Percentiles rank a stretch among this genome's conserved stretches.
These are phyloP conservation scores for Cinclus mexicanus DNA, from an alignment of 2,113 vertebrate species.

Conservation along the genomic window DNA sequence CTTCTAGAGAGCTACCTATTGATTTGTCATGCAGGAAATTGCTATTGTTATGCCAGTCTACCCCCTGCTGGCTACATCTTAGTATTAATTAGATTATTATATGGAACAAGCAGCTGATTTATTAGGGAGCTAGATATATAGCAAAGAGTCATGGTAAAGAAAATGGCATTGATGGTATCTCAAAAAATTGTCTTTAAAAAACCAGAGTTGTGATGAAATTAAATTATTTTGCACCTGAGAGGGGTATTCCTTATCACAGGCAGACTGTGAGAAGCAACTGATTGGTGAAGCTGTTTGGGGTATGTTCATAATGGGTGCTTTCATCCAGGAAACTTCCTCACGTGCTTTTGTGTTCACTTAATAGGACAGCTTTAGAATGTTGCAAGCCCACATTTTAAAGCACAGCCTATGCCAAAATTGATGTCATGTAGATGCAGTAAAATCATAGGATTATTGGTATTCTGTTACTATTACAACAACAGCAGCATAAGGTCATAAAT, in stretches of 20 bases:
- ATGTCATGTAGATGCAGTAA: rapidly evolving
- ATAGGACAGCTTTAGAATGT: not conserved
- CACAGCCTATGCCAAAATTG: not conserved
- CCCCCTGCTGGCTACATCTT: constrained; percentile 29
- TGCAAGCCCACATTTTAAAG: not conserved
- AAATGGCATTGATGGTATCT: not conserved
- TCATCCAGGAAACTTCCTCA: not conserved
- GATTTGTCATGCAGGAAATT: not conserved
- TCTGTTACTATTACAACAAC: not conserved
- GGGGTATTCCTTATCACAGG: not conserved
- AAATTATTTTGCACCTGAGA: not conserved
- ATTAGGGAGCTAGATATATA: not conserved
- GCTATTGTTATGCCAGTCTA: not conserved
- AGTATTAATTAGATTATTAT: not conserved
- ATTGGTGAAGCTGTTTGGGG: not conserved
- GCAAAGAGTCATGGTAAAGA: not conserved
- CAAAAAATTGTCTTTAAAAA: not conserved
- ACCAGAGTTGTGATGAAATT: not conserved
- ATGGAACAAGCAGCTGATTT: not conserved
- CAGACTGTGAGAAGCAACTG: not conserved
- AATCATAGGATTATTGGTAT: not conserved
- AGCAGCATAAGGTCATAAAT: not conserved
- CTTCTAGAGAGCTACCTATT: not conserved
- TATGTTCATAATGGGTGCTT: not conserved
- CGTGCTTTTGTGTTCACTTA: not conserved